Evolutionary conservation across 2,113 vertebrate species (phyloP).

Genomic region (Crypturellus undulatus): DNA sequence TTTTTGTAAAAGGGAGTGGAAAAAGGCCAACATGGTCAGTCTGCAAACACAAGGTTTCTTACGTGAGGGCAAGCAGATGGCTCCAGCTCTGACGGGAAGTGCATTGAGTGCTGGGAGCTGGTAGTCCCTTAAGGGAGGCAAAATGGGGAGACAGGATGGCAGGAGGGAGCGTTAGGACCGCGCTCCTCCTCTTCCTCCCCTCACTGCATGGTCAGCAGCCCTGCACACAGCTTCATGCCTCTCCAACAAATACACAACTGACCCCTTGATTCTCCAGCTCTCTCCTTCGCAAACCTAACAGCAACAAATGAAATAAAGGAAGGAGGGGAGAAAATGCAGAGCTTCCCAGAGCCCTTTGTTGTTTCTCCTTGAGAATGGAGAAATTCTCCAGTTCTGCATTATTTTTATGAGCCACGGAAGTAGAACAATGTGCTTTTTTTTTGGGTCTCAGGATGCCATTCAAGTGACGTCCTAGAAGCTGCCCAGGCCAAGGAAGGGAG

Average conservation of each 20-base stretch:
- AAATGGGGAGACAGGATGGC: rapidly evolving
- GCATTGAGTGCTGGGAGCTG: background rate
- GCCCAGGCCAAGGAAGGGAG: background rate
- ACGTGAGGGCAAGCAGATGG: background rate
- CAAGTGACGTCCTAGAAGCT: background rate
- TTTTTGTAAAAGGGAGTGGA: background rate
- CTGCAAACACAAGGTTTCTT: background rate
- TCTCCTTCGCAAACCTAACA: background rate
- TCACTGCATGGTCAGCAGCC: background rate
- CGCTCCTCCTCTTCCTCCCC: background rate
- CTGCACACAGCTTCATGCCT: background rate
- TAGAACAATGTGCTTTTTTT: slow-evolving; percentile 37
- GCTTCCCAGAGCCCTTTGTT: background rate
- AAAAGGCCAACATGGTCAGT: background rate
- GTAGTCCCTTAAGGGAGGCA: background rate
- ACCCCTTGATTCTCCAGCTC: too few relatives aligned
- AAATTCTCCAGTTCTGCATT: background rate
- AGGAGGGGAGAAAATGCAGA: background rate
- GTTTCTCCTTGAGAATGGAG: background rate
- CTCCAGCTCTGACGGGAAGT: background rate
- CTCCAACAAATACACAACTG: background rate
- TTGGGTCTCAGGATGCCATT: background rate
- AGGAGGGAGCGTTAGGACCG: background rate
- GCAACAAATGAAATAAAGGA: background rate
- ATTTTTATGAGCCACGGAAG: background rate